Conservation (phyloP, 2,797 vertebrate genomes). For the Onychomys torridus region DNA sequence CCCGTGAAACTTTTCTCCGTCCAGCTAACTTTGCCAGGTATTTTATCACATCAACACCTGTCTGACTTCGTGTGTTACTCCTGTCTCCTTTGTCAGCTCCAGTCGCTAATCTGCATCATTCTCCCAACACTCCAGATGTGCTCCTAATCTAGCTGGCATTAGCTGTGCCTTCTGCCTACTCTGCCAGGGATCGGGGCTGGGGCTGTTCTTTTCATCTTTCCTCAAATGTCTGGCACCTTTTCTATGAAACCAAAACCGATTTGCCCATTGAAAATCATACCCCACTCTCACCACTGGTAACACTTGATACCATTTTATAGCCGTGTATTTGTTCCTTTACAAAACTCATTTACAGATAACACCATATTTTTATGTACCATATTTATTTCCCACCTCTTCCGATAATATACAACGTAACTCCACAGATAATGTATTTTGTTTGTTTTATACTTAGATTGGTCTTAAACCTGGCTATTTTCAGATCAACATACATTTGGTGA, state of each 20-base stretch:
- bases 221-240: neutral
- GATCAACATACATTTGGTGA: neutral
- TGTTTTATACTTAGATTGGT: conserved; percentile 31
- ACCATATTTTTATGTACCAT: neutral
- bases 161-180: neutral
- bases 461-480: neutral
- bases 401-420: neutral
- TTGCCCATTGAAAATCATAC: conserved; percentile 6
- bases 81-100: neutral
- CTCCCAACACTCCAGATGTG: neutral
- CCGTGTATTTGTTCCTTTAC: neutral
- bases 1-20: neutral
- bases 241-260: conserved; percentile 27
- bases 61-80: neutral
- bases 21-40: neutral
- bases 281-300: neutral
- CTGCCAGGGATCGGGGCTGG: neutral
- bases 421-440: neutral
- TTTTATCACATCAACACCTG: neutral
- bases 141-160: neutral
- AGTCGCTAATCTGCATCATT: neutral
- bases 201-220: neutral
- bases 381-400: neutral
- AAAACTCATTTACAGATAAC: neutral
- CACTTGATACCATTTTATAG: neutral